Evolutionary conservation across 92 coral and sea anemone species (phyloP).

Genomic region (Porites divaricata): DNA sequence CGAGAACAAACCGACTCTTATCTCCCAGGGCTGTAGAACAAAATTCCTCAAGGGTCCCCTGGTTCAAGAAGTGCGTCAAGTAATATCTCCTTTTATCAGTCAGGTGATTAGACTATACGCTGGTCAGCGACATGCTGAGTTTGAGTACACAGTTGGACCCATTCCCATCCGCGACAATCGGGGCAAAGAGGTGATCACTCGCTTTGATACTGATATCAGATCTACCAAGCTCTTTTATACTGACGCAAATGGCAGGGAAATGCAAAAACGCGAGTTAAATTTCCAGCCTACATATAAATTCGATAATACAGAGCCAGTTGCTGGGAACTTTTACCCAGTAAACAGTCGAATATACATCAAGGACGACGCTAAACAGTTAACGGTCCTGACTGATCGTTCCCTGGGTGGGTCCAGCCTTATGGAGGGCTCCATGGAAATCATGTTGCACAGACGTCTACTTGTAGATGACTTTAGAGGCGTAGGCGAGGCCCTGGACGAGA

Average conservation of each 20-base stretch:
- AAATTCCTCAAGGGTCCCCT: constrained; percentile 68
- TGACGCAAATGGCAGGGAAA: constrained; percentile 97
- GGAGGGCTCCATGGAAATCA: constrained; percentile 93
- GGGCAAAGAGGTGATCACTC: constrained; percentile 90
- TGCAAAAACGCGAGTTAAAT: constrained; percentile 81
- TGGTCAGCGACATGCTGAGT: constrained; percentile 84
- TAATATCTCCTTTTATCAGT: constrained; percentile 83
- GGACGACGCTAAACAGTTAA: constrained; percentile 80
- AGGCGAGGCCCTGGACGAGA: constrained; percentile 88
- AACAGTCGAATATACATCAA: constrained; percentile 90
- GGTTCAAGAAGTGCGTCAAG: constrained; percentile 92
- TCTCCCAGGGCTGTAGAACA: constrained; percentile 64
- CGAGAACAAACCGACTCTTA: constrained; percentile 52
- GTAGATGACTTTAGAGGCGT: constrained; percentile 93
- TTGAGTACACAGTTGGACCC: constrained; percentile 98
- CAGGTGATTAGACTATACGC: constrained; percentile 87
- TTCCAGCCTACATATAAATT: constrained; percentile 93
- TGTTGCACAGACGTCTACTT: constrained; percentile 93
- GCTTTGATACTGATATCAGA: constrained; percentile 89
- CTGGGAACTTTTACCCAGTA: constrained; percentile 94
- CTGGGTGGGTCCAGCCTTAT: constrained; percentile 95
- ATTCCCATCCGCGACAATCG: constrained; percentile 78
- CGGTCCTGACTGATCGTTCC: constrained; percentile 93
- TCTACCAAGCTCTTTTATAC: constrained; percentile 86
- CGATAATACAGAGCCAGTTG: constrained; percentile 86